A percentile compares a stretch with the other conserved stretches of the same genome.
These are phyloP conservation scores for Zingel zingel DNA, from an alignment of 2,113 vertebrate genomes.

Conservation along the genomic window DNA sequence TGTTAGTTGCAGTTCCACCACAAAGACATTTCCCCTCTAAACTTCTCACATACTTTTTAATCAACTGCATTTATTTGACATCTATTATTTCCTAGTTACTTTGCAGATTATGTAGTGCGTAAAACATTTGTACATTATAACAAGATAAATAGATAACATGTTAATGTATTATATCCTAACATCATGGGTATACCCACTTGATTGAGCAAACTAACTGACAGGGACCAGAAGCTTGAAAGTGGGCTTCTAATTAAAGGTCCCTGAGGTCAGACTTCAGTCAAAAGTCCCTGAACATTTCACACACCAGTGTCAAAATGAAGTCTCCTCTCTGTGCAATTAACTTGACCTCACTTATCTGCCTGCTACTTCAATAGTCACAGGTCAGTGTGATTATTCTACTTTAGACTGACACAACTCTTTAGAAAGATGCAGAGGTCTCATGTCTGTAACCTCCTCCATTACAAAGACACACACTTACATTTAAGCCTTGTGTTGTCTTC, in stretches of 20 bases:
- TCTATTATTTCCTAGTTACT: no score
- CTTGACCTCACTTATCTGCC: neutral
- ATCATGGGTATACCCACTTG: neutral
- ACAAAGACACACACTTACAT: slow-evolving; percentile 27
- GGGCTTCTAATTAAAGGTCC: slow-evolving; percentile 23
- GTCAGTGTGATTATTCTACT: slow-evolving; percentile 50
- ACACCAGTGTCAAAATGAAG: slow-evolving; percentile 26
- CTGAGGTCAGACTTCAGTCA: slow-evolving; percentile 25
- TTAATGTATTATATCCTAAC: no score
- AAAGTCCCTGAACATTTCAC: slow-evolving; percentile 43
- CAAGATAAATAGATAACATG: no score
- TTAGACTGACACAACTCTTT: neutral
- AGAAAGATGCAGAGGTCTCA: slow-evolving; percentile 27
- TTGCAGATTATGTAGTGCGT: no score
- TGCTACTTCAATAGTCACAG: slow-evolving; percentile 36
- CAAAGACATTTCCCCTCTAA: no score
- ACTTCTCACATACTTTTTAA: no score
- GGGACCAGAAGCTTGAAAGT: slow-evolving; percentile 1
- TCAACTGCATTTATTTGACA: no score
- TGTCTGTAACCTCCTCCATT: slow-evolving; percentile 35
- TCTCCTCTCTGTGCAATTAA: slow-evolving; percentile 27
- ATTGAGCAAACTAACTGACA: neutral
- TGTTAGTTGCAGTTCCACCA: no score
- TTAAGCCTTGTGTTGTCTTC: no score
- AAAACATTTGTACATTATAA: no score